Evolutionary conservation across 2,888 invertebrate genomes (phyloP), one percentile per base, ranked within the genome.

Genomic region (Drosophila recens): DNA sequence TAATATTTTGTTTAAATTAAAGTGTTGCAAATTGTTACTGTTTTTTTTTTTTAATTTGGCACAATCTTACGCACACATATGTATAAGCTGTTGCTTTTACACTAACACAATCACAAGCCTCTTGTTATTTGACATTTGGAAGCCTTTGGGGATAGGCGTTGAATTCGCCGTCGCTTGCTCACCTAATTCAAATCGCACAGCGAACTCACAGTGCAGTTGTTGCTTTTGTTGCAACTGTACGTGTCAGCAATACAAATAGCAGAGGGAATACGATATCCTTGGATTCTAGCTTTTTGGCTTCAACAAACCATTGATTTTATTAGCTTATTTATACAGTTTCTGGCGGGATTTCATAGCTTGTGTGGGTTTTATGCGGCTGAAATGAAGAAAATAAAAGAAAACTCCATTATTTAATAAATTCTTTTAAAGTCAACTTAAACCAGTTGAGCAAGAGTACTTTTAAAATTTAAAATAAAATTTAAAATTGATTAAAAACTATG

Each of bases 181-280:
- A 67, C 56, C 77, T 67, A 78, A 85, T 83, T 74, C 66, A 83
- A 83, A 80, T 80, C 70, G 64, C 52, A 48, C 63, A 17, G 68
- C 51, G 23, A 33, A 17, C 36, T 40, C 42, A 20, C 27, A 13
- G 61, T 38, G 57, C 38, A 53, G 17, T 54, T 68, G 57, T 73
- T 66, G 53, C 42, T 51, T 38, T 45, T 45, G 43, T 46, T 69
- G 42, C 42, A 48, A 53, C 53, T 56, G 57, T 67, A 78, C 88
- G 82, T 86, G 88, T 71, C 59, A 40, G 64, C 49, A 67, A 68
- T 69, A 71, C 67, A 43, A 81, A 81, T 67, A 27, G 9, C 36
- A 4, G 13, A 23, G 11, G 17, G 15, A 42, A 54, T 20, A 13
- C 13, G 43, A 54, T 49, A 54, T 53, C n/a, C 23, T 20, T 57